phyloP scores from a whole-genome alignment of 2,797 vertebrate genomes.

The Enteromius argenteus region DNA sequence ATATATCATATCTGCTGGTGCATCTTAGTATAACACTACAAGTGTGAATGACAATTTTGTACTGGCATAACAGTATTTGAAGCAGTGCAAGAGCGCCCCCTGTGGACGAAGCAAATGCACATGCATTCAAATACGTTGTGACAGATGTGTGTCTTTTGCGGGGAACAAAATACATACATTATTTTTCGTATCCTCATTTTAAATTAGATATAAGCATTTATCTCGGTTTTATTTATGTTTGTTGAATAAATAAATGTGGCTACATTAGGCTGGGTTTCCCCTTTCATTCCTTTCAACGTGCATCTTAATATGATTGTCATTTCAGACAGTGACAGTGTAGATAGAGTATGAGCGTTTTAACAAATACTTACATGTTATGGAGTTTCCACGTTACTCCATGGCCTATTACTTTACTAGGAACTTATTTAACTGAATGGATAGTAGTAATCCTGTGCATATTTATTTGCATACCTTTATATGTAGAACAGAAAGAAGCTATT shows the following conservation, averaged over 20 bases:
- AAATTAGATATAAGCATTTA: neutral
- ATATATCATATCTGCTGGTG: constrained; percentile 16
- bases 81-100: constrained; percentile 50
- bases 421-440: neutral
- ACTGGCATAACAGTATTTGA: neutral
- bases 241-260: neutral
- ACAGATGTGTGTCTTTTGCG: neutral
- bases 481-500: neutral
- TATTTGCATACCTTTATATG: neutral
- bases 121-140: neutral
- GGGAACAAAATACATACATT: neutral
- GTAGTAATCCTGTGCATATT: neutral
- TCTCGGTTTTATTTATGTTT: neutral
- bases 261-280: no score
- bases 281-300: neutral
- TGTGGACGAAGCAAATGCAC: constrained; percentile 15
- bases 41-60: neutral
- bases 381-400: neutral
- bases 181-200: neutral
- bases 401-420: neutral
- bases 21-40: constrained; percentile 5
- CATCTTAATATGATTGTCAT: neutral
- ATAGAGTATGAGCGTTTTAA: neutral
- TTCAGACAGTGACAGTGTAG: neutral
- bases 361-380: neutral